Percentiles rank a stretch among this genome's conserved stretches.
These are phyloP conservation scores for Mystacides longicornis DNA, from an alignment of 2,888 invertebrate genomes.

Conservation along the genomic window DNA sequence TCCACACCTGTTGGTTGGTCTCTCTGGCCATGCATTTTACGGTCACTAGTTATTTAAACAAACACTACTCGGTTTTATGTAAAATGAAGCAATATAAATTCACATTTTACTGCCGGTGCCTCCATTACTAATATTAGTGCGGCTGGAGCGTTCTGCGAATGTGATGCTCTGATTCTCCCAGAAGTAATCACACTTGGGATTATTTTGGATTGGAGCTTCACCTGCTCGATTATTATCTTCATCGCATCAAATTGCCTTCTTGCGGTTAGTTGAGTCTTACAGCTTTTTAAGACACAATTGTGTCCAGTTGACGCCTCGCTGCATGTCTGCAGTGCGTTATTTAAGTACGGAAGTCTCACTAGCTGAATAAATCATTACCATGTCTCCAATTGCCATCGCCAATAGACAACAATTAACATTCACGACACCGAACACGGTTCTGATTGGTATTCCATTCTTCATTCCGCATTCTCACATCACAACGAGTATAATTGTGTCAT, in stretches of 20 bases:
- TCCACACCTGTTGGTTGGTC: too few relatives aligned
- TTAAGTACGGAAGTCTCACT: neutral
- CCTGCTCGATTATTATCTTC: neutral
- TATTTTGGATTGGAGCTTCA: neutral
- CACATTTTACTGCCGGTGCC: too few relatives aligned
- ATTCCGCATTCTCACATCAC: neutral
- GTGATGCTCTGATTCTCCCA: neutral
- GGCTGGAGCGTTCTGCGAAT: neutral
- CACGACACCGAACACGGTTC: neutral
- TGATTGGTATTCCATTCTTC: slow-evolving; percentile 1
- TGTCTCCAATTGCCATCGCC: too few relatives aligned
- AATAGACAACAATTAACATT: neutral
- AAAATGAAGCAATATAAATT: neutral
- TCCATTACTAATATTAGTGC: neutral
- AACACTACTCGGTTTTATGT: neutral
- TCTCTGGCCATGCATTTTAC: too few relatives aligned
- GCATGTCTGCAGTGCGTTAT: too few relatives aligned
- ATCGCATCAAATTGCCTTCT: too few relatives aligned
- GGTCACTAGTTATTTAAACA: slow-evolving; percentile 1
- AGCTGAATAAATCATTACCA: neutral
- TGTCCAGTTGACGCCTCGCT: too few relatives aligned
- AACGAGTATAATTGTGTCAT: too few relatives aligned
- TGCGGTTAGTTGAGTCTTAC: too few relatives aligned
- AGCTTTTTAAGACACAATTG: too few relatives aligned
- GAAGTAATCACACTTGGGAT: neutral